Percentiles rank a stretch among this genome's conserved stretches.
Conservation (phyloP, 2,888 invertebrate species). For the Pollenia angustigena region DNA sequence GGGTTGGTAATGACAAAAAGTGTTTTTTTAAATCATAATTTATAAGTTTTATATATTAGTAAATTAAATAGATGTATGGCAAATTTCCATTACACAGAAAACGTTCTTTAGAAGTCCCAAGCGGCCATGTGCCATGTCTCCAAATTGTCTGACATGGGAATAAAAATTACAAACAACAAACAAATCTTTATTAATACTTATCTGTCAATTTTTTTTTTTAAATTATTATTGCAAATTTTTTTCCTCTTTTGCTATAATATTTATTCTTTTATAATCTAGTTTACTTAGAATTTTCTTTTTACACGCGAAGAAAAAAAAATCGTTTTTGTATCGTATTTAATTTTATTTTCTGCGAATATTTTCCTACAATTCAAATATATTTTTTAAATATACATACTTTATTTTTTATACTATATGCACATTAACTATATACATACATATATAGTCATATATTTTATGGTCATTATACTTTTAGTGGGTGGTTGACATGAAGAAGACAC, state of each 20-base stretch:
- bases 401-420: too few relatives aligned
- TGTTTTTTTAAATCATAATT: too few relatives aligned
- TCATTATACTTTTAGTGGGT: slow-evolving; percentile 70
- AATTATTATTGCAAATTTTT: slow-evolving; percentile 25
- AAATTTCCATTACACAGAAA: not conserved
- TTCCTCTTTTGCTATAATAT: not conserved
- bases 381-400: too few relatives aligned
- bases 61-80: too few relatives aligned
- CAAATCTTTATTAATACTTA: slow-evolving; percentile 28
- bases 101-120: not conserved
- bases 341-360: slow-evolving; percentile 29
- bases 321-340: not conserved
- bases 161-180: not conserved
- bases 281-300: not conserved
- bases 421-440: too few relatives aligned
- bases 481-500: slow-evolving; percentile 62
- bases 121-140: not conserved
- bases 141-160: slow-evolving; percentile 14
- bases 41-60: not conserved
- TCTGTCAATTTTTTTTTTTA: slow-evolving; percentile 25
- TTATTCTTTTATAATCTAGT: not conserved
- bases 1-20: too few relatives aligned
- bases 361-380: not conserved
- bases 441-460: slow-evolving; percentile 30
- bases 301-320: slow-evolving; percentile 7